Conservation (phyloP, 2,113 vertebrate species). For the Anhinga anhinga region DNA sequence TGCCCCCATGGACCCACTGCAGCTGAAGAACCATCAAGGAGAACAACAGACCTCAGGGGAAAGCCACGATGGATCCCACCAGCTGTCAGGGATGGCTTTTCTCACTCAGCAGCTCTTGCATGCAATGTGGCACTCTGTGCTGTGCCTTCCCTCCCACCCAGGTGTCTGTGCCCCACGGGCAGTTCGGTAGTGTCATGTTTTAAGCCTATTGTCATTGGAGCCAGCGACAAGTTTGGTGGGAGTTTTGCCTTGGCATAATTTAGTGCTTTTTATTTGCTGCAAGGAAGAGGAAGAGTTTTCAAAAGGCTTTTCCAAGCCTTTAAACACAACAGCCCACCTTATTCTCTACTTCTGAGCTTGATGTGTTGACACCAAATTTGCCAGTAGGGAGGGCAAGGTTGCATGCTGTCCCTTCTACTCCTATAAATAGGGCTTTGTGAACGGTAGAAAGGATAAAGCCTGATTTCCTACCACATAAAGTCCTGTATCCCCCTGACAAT, state of each 20-base stretch:
- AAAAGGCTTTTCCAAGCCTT: not conserved
- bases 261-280: not conserved
- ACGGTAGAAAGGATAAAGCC: not conserved
- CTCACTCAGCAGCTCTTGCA: not conserved
- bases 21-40: not conserved
- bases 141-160: not conserved
- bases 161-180: not conserved
- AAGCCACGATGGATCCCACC: not conserved
- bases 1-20: accelerated
- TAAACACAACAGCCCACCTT: not conserved
- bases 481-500: not conserved
- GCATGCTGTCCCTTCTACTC: not conserved
- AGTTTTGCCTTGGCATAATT: not conserved
- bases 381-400: not conserved
- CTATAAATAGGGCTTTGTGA: not conserved
- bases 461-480: not conserved
- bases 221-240: accelerated
- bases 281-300: not conserved
- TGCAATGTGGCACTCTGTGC: accelerated
- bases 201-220: not conserved
- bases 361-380: not conserved
- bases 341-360: not conserved
- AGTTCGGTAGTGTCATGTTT: not conserved
- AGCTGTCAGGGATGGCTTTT: not conserved
- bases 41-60: not conserved